Evolutionary conservation across 2,113 vertebrate species (phyloP).

Genomic region (Paracanthobrama guichenoti): DNA sequence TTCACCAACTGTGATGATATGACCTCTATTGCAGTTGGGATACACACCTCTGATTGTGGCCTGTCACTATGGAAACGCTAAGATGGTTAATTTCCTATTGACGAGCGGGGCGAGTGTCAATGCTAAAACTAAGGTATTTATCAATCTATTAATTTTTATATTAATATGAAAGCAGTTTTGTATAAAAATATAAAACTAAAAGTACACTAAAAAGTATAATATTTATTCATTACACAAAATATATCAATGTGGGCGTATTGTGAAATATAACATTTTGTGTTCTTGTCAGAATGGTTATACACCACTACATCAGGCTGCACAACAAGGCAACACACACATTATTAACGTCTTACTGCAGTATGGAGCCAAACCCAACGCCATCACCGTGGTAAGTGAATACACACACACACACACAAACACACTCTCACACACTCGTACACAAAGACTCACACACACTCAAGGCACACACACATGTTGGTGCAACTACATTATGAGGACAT

Average conservation of each 20-base stretch:
- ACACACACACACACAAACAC: neutral
- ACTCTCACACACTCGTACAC: too few relatives aligned
- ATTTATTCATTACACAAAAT: neutral
- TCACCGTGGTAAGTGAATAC: conserved; percentile 82
- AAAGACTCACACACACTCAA: too few relatives aligned
- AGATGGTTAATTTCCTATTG: conserved; percentile 97
- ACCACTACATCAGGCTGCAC: conserved; percentile 94
- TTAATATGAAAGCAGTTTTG: neutral
- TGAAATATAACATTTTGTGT: neutral
- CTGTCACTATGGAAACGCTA: conserved; percentile 96
- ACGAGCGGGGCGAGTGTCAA: conserved; percentile 89
- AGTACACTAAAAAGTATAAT: neutral
- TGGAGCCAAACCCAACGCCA: conserved; percentile 91
- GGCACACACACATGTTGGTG: too few relatives aligned
- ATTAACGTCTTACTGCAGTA: conserved; percentile 92
- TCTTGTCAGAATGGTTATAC: conserved; percentile 90
- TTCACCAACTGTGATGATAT: neutral
- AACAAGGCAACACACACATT: conserved; percentile 97
- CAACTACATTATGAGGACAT: too few relatives aligned
- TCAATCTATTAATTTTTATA: neutral
- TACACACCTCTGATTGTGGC: conserved; percentile 97
- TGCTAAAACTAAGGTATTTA: conserved; percentile 91
- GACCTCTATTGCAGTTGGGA: conserved; percentile 81
- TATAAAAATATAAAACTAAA: neutral
- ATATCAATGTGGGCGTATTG: neutral